A percentile compares a stretch with the other conserved stretches of the same genome.
Conservation (phyloP, 2,888 invertebrate species). For the Isoperla grammatica region DNA sequence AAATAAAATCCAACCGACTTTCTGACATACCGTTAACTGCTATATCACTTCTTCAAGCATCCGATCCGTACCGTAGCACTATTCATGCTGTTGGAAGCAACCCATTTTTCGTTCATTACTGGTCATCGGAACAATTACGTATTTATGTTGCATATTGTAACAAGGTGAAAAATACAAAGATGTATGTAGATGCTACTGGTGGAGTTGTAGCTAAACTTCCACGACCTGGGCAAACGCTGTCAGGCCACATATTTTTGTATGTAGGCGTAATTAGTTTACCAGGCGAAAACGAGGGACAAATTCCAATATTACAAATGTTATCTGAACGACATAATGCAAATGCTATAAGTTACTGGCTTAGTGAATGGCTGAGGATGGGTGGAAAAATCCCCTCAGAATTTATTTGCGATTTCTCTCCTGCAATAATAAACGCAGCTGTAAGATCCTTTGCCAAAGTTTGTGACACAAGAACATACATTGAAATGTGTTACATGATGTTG, state of each 20-base stretch:
- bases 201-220: conserved; percentile 16
- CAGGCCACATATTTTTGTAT: conserved; percentile 21
- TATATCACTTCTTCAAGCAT: conserved; percentile 16
- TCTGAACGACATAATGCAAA: no score
- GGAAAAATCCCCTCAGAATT: conserved; percentile 18
- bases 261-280: conserved; percentile 18
- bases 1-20: conserved; percentile 4
- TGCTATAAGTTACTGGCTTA: conserved; percentile 24
- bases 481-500: conserved; percentile 12
- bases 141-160: conserved; percentile 18
- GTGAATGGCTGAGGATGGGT: conserved; percentile 19
- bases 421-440: conserved; percentile 18
- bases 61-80: conserved; percentile 8
- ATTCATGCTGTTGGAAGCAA: conserved; percentile 21
- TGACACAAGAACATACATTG: conserved; percentile 11
- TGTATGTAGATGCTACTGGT: conserved; percentile 26
- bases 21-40: conserved; percentile 17
- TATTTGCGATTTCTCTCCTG: conserved; percentile 18
- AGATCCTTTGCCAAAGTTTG: conserved; percentile 16
- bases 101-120: conserved; percentile 25
- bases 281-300: conserved; percentile 13
- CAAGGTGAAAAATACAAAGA: background rate
- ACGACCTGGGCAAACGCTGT: background rate
- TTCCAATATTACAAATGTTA: conserved; percentile 24
- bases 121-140: conserved; percentile 18